Percentiles rank a stretch among this genome's conserved stretches.
These are phyloP conservation scores for Empis livida DNA, from an alignment of 2,888 invertebrate species.

Conservation along the genomic window DNA sequence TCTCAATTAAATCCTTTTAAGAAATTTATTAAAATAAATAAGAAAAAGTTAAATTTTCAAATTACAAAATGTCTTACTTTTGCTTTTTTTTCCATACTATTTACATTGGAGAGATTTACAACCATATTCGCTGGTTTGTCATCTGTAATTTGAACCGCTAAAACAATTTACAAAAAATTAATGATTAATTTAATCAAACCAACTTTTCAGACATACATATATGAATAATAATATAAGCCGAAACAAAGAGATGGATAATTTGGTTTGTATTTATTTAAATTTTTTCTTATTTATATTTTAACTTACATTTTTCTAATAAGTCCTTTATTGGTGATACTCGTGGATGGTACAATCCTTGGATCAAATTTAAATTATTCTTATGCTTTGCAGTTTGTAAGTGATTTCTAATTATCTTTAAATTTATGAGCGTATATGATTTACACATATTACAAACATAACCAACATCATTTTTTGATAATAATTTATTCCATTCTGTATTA, in stretches of 20 bases:
- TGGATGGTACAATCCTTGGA: not conserved
- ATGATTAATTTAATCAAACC: too few relatives aligned
- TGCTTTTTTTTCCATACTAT: too few relatives aligned
- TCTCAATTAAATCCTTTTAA: too few relatives aligned
- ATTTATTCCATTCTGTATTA: not conserved
- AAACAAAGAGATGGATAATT: too few relatives aligned
- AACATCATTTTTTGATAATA: not conserved
- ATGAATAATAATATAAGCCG: too few relatives aligned
- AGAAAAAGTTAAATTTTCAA: too few relatives aligned
- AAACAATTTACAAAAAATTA: not conserved
- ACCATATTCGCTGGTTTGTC: not conserved
- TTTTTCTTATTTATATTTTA: not conserved
- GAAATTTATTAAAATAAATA: too few relatives aligned
- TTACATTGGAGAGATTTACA: not conserved
- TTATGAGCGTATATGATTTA: not conserved
- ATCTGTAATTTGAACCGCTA: not conserved
- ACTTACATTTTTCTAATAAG: not conserved
- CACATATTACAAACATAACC: not conserved
- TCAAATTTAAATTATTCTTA: not conserved
- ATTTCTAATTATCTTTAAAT: not conserved
- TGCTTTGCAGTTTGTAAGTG: not conserved
- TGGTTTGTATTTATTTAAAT: too few relatives aligned
- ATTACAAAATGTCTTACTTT: too few relatives aligned
- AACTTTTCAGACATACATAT: too few relatives aligned
- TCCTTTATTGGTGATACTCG: not conserved